These are phyloP conservation scores for Tridacna crocea DNA, from an alignment of 2,888 invertebrate genomes.

Conservation along the genomic window DNA sequence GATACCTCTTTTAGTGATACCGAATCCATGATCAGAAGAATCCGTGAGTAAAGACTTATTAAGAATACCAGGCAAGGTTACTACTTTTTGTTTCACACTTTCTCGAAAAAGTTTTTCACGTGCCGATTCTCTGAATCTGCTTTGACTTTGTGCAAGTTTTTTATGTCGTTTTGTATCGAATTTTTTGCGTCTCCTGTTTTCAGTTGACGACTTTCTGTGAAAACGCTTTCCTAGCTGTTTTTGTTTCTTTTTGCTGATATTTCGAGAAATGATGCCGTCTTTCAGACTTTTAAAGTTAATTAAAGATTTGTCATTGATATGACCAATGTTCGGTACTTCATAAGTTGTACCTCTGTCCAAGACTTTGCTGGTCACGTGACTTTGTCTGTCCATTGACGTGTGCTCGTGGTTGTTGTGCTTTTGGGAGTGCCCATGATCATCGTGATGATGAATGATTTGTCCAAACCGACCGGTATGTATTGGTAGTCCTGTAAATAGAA, in stretches of 20 bases:
- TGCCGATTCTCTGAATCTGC: not conserved
- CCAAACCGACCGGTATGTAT: constrained; percentile 27
- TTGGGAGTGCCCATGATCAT: constrained; percentile 6
- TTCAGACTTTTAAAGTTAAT: not conserved
- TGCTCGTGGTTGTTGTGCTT: not conserved
- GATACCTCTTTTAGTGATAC: constrained; percentile 10
- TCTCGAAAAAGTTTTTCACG: not conserved
- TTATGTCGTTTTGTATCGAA: not conserved
- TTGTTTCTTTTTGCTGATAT: not conserved
- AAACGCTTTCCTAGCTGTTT: not conserved
- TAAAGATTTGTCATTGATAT: constrained; percentile 10
- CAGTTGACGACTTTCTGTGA: not conserved
- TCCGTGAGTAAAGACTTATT: not conserved
- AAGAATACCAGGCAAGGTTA: not conserved
- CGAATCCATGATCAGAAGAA: constrained; percentile 9
- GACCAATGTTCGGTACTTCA: constrained; percentile 30
- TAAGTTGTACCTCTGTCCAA: constrained; percentile 2
- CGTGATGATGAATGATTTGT: constrained; percentile 40
- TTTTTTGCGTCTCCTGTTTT: not conserved
- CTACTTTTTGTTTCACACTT: not conserved
- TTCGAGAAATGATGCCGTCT: not conserved
- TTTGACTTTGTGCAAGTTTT: not conserved
- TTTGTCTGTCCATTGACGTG: not conserved
- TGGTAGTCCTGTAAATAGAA: constrained; percentile 39
- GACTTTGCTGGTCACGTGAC: not conserved